These are phyloP conservation scores for Cabera pusaria DNA, from an alignment of 2,888 invertebrate species.

Conservation along the genomic window DNA sequence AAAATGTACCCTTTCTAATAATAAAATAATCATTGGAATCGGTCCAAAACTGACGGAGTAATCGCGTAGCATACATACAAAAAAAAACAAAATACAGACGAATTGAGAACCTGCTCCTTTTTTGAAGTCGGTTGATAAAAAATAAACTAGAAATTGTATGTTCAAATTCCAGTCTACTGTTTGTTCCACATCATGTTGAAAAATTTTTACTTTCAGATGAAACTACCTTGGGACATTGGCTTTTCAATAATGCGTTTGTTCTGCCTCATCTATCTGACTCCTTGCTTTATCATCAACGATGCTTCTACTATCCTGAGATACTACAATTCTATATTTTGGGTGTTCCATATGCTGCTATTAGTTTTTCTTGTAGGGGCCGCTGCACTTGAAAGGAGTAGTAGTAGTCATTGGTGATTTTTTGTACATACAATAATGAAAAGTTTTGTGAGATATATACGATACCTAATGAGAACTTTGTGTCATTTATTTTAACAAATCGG, in stretches of 20 bases:
- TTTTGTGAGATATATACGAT: neutral
- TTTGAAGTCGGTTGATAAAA: no score
- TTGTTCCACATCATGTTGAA: no score
- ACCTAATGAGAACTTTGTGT: no score
- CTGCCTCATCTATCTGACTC: slow-evolving; percentile 67
- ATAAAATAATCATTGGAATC: no score
- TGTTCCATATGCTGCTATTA: slow-evolving; percentile 58
- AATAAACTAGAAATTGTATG: no score
- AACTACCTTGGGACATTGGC: slow-evolving; percentile 80
- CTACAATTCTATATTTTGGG: slow-evolving; percentile 72
- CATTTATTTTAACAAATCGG: no score
- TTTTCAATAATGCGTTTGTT: slow-evolving; percentile 70
- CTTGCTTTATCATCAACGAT: slow-evolving; percentile 57
- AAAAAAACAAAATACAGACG: no score
- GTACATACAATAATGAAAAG: neutral
- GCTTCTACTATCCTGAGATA: slow-evolving; percentile 47
- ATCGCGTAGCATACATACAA: no score
- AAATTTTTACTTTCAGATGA: slow-evolving; percentile 67
- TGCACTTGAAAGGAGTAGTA: slow-evolving; percentile 40
- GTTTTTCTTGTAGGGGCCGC: slow-evolving; percentile 48
- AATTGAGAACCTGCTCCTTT: no score
- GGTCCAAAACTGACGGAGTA: no score
- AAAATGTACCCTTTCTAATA: no score
- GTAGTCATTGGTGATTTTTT: slow-evolving; percentile 7
- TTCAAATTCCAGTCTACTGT: no score